Base-by-base conservation (phyloP, 1,140 invertebrate genomes). In the Lasioglossum albipes region DNA sequence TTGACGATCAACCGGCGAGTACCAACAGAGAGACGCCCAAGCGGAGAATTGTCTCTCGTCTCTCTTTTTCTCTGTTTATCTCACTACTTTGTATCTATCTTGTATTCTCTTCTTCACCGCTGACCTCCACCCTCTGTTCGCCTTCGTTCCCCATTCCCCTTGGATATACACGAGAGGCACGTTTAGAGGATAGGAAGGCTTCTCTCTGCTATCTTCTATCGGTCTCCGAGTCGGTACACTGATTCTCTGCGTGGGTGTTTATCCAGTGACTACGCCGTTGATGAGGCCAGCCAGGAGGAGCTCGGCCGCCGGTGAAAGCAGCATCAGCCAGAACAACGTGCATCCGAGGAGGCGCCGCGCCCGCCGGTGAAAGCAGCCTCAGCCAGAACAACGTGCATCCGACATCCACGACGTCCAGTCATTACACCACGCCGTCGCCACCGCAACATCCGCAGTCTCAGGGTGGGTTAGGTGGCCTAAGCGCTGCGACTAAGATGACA, bases 381-480 rank as follows among this genome's bases (percentile, higher is more conserved):
- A 90, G 82, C 86, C 92, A 93, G 72, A 89, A 84, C 73, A 86
- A 85, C 67, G 89, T 88, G 81, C 91, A 92, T 86, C 91, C 89
- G 54, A 89, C 89, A 75, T 92, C 93, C 27, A 92, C 92, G 78
- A 92, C 91, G 66, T 93, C 92, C 66, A 93, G 92, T 89, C 92
- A 93, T 82, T 93, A 93, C 78, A 93, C 92, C 69, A 93, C 92
- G 75, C 92, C 93, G 67, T 93, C 93, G 68, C 92, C 93, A 80
- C 92, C 93, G 68, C 92, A 93, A 79, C 91, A 92, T 85, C 88
- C 91, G 77, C 90, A 92, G 70, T 89, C 91, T 75, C 91, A 93
- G 76, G 92, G 92, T 93, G 87, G 79, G 88, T 88, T 93, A 87
- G 79, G 88, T 88, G 16, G 57, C 18, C 31, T 9, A 7, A 7